These are phyloP conservation scores for Uropetala carovei DNA, from an alignment of 2,888 invertebrate genomes.

Conservation along the genomic window DNA sequence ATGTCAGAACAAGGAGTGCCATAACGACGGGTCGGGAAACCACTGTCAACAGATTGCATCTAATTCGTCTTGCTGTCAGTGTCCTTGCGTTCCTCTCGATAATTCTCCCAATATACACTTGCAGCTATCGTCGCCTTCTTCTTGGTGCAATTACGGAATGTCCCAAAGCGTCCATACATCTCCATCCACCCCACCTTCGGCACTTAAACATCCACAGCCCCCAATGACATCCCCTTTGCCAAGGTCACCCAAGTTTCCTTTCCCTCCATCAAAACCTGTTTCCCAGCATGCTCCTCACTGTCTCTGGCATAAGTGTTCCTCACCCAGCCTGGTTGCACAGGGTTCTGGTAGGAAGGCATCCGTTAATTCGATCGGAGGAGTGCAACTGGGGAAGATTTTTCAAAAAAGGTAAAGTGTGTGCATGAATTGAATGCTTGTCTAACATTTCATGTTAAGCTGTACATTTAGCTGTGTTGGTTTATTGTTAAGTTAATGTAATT, in stretches of 20 bases:
- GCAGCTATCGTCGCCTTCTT: neutral
- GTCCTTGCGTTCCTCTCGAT: constrained; percentile 9
- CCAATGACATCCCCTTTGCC: constrained; percentile 66
- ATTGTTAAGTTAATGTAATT: no score
- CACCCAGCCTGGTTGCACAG: constrained; percentile 31
- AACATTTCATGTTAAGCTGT: no score
- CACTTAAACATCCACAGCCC: constrained; percentile 60
- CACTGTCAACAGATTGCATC: neutral
- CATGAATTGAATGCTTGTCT: no score
- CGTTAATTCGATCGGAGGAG: constrained; percentile 2
- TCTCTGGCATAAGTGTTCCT: constrained; percentile 56
- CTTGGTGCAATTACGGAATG: neutral
- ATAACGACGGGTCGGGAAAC: neutral
- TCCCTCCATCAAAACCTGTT: constrained; percentile 54
- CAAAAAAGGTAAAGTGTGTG: constrained; percentile 31
- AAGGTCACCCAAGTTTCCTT: constrained; percentile 65
- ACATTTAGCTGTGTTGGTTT: no score
- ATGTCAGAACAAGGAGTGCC: neutral
- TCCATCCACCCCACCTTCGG: constrained; percentile 41
- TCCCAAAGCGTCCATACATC: constrained; percentile 51
- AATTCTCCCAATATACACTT: constrained; percentile 20
- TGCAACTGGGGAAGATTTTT: constrained; percentile 58
- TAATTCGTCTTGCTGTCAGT: constrained; percentile 31
- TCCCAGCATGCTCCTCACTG: constrained; percentile 57
- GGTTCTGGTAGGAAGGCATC: constrained; percentile 52